A percentile compares a stretch with the other conserved stretches of the same genome.
Conservation (phyloP, 2,113 vertebrate species). For the Seriola aureovittata region DNA sequence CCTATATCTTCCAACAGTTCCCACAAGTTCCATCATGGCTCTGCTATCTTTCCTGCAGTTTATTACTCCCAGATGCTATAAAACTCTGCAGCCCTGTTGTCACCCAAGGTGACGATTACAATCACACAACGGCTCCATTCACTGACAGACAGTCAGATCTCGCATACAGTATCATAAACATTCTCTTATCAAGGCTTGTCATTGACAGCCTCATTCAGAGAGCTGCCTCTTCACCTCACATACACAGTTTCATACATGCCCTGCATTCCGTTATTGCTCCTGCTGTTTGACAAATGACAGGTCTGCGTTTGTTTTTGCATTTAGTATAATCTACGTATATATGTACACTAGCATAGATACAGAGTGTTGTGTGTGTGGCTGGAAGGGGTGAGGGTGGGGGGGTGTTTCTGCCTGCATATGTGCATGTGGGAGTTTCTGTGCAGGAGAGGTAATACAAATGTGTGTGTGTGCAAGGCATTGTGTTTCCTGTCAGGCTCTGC, state of each 20-base stretch:
- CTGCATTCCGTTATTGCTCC: slow-evolving; percentile 21
- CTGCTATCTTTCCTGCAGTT: slow-evolving; percentile 54
- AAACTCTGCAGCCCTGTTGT: slow-evolving; percentile 56
- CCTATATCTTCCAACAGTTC: slow-evolving; percentile 36
- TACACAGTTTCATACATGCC: slow-evolving; percentile 12
- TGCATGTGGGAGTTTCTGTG: slow-evolving; percentile 31
- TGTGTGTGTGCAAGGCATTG: slow-evolving; percentile 40
- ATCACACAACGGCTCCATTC: slow-evolving; percentile 59
- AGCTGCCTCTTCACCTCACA: slow-evolving; percentile 4
- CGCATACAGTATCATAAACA: slow-evolving; percentile 54
- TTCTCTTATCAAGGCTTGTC: slow-evolving; percentile 60
- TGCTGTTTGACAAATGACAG: slow-evolving; percentile 60
- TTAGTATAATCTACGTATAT: slow-evolving; percentile 23
- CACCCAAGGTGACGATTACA: slow-evolving; percentile 71
- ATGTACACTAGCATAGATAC: slow-evolving; percentile 5
- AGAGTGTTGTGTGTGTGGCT: slow-evolving; percentile 7
- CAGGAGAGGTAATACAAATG: slow-evolving; percentile 17
- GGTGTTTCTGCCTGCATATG: slow-evolving; percentile 16
- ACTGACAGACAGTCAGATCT: slow-evolving; percentile 70
- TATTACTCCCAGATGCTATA: slow-evolving; percentile 73
- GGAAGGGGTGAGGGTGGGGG: background rate
- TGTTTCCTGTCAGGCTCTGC: slow-evolving; percentile 70
- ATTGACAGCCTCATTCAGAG: slow-evolving; percentile 42
- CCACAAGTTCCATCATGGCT: slow-evolving; percentile 51
- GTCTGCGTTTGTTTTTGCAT: slow-evolving; percentile 46